A percentile compares a stretch with the other conserved stretches of the same genome.
phyloP scores from a whole-genome alignment of 2,797 vertebrate species.

The Parambassis ranga region DNA sequence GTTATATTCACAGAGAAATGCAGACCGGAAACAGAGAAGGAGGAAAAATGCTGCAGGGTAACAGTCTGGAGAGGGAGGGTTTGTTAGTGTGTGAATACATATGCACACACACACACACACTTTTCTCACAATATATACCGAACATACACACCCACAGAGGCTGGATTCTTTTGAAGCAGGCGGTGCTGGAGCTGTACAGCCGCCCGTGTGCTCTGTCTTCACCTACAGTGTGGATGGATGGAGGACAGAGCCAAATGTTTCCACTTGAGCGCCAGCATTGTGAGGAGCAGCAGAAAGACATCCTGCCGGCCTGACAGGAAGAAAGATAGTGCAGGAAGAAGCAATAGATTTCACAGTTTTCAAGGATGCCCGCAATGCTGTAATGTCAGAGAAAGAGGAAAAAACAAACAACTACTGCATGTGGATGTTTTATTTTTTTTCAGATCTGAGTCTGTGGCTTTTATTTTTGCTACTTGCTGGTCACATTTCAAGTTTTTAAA shows the following conservation, averaged over 20 bases:
- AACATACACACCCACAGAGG: slow-evolving; percentile 54
- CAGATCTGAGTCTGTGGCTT: slow-evolving; percentile 20
- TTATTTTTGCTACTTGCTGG: slow-evolving; percentile 50
- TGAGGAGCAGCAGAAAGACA: slow-evolving; percentile 44
- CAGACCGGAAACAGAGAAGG: slow-evolving; percentile 7
- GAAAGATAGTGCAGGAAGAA: slow-evolving; percentile 13
- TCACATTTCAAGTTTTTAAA: slow-evolving; percentile 25
- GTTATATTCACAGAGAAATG: slow-evolving; percentile 49
- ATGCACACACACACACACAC: slow-evolving; percentile 7
- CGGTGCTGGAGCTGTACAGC: slow-evolving; percentile 53
- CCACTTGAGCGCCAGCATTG: slow-evolving; percentile 37
- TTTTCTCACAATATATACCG: slow-evolving; percentile 25
- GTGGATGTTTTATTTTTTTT: slow-evolving; percentile 38
- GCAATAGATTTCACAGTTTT: slow-evolving; percentile 70
- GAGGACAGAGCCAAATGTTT: slow-evolving; percentile 75
- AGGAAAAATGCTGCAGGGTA: slow-evolving; percentile 10
- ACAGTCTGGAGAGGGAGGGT: slow-evolving; percentile 42
- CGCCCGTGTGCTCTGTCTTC: slow-evolving; percentile 58
- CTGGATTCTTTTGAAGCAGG: slow-evolving; percentile 44
- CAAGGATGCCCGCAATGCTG: slow-evolving; percentile 59
- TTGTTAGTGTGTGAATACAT: slow-evolving; percentile 14
- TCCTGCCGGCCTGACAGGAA: slow-evolving; percentile 42
- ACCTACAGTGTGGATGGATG: slow-evolving; percentile 58
- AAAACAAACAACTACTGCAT: slow-evolving; percentile 36
- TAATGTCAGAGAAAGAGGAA: slow-evolving; percentile 57